These are phyloP conservation scores for Cottoperca gobio DNA, from an alignment of 2,797 vertebrate species.

Conservation along the genomic window DNA sequence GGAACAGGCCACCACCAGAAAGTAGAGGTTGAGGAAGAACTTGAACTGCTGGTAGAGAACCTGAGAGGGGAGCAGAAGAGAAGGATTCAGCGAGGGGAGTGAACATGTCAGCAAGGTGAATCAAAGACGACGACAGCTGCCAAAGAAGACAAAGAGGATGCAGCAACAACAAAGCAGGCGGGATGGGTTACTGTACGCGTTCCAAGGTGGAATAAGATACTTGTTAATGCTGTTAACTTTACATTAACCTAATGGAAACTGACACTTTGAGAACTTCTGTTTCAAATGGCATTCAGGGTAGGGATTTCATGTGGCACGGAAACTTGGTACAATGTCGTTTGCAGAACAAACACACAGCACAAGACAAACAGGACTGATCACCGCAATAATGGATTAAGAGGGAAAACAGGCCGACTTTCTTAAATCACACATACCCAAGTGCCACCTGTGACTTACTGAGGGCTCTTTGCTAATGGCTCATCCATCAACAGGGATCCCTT, in stretches of 20 bases:
- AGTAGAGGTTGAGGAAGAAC: slow-evolving; percentile 99
- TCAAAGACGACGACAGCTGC: slow-evolving; percentile 48
- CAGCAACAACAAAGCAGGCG: slow-evolving; percentile 16
- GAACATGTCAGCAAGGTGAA: slow-evolving; percentile 39
- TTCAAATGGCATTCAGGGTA: slow-evolving; percentile 24
- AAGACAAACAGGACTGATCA: slow-evolving; percentile 1
- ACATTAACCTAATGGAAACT: slow-evolving; percentile 75
- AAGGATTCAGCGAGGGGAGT: slow-evolving; percentile 32
- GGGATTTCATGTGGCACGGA: slow-evolving; percentile 26
- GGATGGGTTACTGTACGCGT: slow-evolving; percentile 50
- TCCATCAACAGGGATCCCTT: slow-evolving; percentile 44
- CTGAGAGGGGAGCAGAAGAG: slow-evolving; percentile 81
- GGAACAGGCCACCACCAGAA: slow-evolving; percentile 96
- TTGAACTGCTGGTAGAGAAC: slow-evolving; percentile 99
- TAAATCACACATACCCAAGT: slow-evolving; percentile 20
- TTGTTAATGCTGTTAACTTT: slow-evolving; percentile 56
- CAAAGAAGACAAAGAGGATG: slow-evolving; percentile 39
- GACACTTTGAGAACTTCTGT: slow-evolving; percentile 38
- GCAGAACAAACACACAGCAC: slow-evolving; percentile 17
- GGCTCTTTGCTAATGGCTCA: slow-evolving; percentile 42
- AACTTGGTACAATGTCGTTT: background rate
- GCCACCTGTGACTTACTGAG: slow-evolving; percentile 33
- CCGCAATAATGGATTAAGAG: slow-evolving; percentile 1
- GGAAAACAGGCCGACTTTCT: slow-evolving; percentile 14
- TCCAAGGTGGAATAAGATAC: slow-evolving; percentile 44